Evolutionary conservation across 2,113 vertebrate genomes (phyloP).

Genomic region (Mobula hypostoma): DNA sequence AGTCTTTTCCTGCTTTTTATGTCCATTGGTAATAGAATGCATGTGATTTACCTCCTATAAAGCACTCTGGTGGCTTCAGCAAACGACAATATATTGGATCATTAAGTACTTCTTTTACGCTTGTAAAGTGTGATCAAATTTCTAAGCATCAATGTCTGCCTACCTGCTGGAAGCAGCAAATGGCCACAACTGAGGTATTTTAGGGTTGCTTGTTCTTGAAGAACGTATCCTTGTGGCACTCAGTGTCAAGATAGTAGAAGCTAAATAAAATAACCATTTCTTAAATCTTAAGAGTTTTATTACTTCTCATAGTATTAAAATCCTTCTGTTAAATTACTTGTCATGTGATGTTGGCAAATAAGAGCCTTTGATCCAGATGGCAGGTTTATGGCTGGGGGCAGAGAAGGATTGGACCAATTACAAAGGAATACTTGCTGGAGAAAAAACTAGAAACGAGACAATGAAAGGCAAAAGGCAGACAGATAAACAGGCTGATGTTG

Average conservation of each 20-base stretch:
- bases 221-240: not conserved
- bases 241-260: not conserved
- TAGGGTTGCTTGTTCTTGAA: not conserved
- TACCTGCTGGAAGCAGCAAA: constrained; percentile 28
- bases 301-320: not conserved
- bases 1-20: not conserved
- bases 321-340: not conserved
- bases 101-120: not conserved
- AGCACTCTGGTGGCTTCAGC: not conserved
- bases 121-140: constrained; percentile 25
- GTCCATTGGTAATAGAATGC: not conserved
- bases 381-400: constrained; percentile 19
- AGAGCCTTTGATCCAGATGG: not conserved
- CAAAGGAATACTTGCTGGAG: not conserved
- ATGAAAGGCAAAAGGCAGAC: not conserved
- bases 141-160: constrained; percentile 19
- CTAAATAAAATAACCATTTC: not conserved
- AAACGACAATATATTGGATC: not conserved
- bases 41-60: not conserved
- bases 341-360: not conserved
- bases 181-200: not conserved
- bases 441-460: constrained; percentile 4
- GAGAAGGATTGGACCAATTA: not conserved
- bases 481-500: not conserved
- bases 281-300: not conserved